phyloP scores from a whole-genome alignment of 2,888 invertebrate genomes.

The Galeruca laticollis region DNA sequence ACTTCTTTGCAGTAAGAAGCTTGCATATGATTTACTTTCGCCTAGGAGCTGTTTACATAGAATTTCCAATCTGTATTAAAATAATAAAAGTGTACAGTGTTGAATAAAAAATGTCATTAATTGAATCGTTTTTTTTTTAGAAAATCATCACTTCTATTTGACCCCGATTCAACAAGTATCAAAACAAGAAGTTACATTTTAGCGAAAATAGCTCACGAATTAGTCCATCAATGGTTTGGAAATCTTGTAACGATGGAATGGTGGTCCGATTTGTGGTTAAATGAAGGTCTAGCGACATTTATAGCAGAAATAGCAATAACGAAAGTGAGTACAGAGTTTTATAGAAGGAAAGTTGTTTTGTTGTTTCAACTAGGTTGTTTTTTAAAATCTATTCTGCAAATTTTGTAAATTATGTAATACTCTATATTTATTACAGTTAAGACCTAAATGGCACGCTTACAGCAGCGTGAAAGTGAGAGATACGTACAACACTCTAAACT shows the following conservation, averaged over 20 bases:
- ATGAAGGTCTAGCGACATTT: constrained; percentile 80
- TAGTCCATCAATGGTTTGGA: constrained; percentile 84
- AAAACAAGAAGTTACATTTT: constrained; percentile 60
- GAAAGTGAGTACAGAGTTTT: constrained; percentile 63
- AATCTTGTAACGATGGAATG: constrained; percentile 77
- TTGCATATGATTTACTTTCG: too few species aligned
- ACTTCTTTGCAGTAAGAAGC: too few species aligned
- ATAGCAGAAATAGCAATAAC: constrained; percentile 71
- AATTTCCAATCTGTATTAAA: too few species aligned
- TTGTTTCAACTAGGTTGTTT: too few species aligned
- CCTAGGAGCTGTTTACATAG: too few species aligned
- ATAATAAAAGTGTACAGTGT: too few species aligned
- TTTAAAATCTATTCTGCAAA: background rate
- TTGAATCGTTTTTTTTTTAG: constrained; percentile 56
- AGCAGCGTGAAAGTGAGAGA: constrained; percentile 69
- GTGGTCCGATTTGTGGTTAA: constrained; percentile 81
- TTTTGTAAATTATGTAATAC: too few species aligned
- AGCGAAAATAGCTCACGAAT: constrained; percentile 75
- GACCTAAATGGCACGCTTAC: constrained; percentile 71
- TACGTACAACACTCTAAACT: constrained; percentile 70
- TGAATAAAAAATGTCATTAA: background rate
- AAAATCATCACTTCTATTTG: constrained; percentile 73
- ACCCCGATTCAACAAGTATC: constrained; percentile 67
- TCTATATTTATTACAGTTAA: constrained; percentile 66
- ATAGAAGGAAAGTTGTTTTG: too few species aligned